These are phyloP conservation scores for Monochamus alternatus DNA, from an alignment of 2,888 invertebrate species.

Conservation along the genomic window DNA sequence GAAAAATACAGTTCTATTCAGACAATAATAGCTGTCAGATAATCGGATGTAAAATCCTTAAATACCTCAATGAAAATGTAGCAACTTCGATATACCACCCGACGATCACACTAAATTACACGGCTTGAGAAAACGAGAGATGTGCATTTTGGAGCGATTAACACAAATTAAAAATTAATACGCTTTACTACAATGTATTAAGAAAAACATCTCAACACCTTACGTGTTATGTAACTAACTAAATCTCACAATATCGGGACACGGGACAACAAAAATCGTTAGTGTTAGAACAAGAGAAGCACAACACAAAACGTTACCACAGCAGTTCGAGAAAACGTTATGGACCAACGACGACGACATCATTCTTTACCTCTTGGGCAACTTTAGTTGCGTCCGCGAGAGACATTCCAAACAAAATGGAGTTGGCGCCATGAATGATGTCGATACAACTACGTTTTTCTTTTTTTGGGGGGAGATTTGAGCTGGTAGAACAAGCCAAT, in stretches of 20 bases:
- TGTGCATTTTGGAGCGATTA: neutral
- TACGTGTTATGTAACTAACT: neutral
- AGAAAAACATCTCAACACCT: neutral
- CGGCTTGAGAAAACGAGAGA: neutral
- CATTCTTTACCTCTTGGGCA: conserved; percentile 59
- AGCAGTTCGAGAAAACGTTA: conserved; percentile 40
- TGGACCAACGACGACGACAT: conserved; percentile 12
- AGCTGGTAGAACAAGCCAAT: conserved; percentile 50
- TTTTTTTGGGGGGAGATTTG: conserved; percentile 52
- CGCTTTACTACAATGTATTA: neutral
- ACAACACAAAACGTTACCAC: conserved; percentile 54
- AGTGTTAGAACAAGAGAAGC: conserved; percentile 43
- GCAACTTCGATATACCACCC: no score
- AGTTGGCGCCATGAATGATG: conserved; percentile 59
- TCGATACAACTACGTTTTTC: conserved; percentile 58
- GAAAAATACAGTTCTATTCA: neutral
- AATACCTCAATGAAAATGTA: neutral
- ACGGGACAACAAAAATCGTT: conserved; percentile 31
- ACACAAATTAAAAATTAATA: neutral
- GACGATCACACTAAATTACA: conserved; percentile 11
- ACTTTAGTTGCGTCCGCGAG: conserved; percentile 59
- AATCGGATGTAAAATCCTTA: neutral
- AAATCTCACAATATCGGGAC: conserved; percentile 5
- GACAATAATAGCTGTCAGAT: neutral
- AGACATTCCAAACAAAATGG: conserved; percentile 61